Evolutionary conservation across 2,797 vertebrate genomes (phyloP).

Genomic region (Perodicticus potto): DNA sequence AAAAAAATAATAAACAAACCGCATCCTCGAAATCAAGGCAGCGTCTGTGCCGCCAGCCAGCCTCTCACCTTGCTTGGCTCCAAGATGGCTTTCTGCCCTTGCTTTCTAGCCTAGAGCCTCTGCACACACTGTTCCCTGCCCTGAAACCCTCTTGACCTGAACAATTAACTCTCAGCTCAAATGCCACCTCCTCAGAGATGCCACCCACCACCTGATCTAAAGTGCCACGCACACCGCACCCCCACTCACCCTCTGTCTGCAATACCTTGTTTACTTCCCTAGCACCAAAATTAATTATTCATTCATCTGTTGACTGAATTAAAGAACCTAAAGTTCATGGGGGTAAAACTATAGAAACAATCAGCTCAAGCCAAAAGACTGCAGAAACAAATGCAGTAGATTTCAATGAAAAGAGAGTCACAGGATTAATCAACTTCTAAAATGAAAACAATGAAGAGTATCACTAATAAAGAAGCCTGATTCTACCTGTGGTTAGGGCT

Average conservation of each 20-base stretch:
- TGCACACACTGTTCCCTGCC: neutral
- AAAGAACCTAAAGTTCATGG: neutral
- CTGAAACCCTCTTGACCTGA: neutral
- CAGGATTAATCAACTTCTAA: conserved; percentile 30
- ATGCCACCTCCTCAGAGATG: conserved; percentile 1
- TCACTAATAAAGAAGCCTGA: neutral
- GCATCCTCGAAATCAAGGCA: neutral
- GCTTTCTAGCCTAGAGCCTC: neutral
- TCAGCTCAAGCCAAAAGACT: neutral
- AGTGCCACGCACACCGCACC: neutral
- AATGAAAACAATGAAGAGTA: neutral
- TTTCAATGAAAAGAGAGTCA: conserved; percentile 44
- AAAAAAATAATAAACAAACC: neutral
- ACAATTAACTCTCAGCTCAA: neutral
- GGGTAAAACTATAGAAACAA: neutral
- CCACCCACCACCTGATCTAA: neutral
- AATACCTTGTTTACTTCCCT: neutral
- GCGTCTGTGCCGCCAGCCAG: neutral
- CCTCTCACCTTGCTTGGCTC: neutral
- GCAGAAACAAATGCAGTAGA: neutral
- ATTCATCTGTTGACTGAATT: conserved; percentile 29
- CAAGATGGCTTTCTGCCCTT: neutral
- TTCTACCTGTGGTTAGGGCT: neutral
- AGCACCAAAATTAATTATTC: neutral
- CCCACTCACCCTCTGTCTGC: neutral